Evolutionary conservation across 2,113 vertebrate genomes (phyloP).

Genomic region (Vulpes vulpes): DNA sequence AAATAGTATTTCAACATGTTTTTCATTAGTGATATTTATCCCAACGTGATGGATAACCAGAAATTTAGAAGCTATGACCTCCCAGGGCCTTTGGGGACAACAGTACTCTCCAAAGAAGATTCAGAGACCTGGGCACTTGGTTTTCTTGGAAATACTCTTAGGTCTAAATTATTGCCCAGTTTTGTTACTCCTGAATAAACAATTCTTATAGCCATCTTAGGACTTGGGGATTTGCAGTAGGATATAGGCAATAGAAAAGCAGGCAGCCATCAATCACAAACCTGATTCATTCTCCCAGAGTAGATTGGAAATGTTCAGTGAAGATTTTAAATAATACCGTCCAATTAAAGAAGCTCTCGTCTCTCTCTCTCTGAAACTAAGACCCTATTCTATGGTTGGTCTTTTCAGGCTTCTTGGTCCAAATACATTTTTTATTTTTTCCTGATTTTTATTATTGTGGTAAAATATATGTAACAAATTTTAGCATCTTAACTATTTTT

Average conservation of each 20-base stretch:
- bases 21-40: background rate
- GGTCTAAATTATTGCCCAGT: background rate
- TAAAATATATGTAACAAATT: background rate
- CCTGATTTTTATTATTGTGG: background rate
- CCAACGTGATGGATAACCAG: background rate
- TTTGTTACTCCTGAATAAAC: background rate
- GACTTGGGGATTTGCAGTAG: background rate
- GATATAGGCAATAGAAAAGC: background rate
- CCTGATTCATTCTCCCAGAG: background rate
- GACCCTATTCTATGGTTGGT: background rate
- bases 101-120: background rate
- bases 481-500: background rate
- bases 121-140: background rate
- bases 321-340: background rate
- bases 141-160: background rate
- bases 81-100: background rate
- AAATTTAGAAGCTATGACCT: background rate
- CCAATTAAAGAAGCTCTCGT: background rate
- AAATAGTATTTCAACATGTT: background rate
- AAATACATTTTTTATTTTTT: slow-evolving; percentile 13
- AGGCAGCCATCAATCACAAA: background rate
- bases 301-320: background rate
- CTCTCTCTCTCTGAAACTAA: background rate
- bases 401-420: background rate
- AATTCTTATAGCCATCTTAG: background rate